Conservation (phyloP, 2,888 invertebrate genomes). For the Pachymerium ferrugineum region DNA sequence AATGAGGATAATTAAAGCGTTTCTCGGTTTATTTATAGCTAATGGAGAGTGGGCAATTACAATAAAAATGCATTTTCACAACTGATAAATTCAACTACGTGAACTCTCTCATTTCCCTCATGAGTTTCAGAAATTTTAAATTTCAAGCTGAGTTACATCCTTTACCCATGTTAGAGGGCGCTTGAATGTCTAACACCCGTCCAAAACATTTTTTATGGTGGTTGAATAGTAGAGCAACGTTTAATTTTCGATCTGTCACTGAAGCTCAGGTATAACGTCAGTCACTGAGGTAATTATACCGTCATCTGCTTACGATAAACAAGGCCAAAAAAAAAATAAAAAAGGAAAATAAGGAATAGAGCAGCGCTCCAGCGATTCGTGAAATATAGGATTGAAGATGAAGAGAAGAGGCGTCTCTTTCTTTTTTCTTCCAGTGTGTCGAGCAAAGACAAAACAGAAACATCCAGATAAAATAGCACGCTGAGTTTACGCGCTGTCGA, state of each 20-base stretch:
- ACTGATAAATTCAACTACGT: conserved; percentile 1
- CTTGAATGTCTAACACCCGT: too few species aligned
- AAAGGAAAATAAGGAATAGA: background rate
- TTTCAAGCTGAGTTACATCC: too few species aligned
- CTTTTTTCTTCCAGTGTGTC: conserved; percentile 27
- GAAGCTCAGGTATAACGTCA: background rate
- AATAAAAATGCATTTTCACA: conserved; percentile 22
- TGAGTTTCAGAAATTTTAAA: background rate
- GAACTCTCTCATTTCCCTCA: background rate
- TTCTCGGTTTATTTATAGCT: conserved; percentile 24
- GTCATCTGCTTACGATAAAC: conserved; percentile 8
- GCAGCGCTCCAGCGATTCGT: conserved; percentile 19
- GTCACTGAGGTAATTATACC: conserved; percentile 9
- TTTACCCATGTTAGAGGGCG: too few species aligned
- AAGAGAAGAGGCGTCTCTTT: conserved; percentile 22
- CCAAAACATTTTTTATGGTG: too few species aligned
- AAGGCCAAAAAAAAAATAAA: background rate
- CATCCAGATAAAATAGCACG: conserved; percentile 11
- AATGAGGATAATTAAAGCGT: conserved; percentile 12
- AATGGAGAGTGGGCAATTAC: background rate
- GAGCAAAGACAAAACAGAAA: conserved; percentile 17
- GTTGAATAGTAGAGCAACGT: background rate
- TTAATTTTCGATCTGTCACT: conserved; percentile 6
- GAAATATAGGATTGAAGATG: conserved; percentile 22
- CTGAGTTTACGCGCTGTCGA: background rate